Conservation (phyloP, 2,797 vertebrate genomes). For the Acrocephalus scirpaceus region DNA sequence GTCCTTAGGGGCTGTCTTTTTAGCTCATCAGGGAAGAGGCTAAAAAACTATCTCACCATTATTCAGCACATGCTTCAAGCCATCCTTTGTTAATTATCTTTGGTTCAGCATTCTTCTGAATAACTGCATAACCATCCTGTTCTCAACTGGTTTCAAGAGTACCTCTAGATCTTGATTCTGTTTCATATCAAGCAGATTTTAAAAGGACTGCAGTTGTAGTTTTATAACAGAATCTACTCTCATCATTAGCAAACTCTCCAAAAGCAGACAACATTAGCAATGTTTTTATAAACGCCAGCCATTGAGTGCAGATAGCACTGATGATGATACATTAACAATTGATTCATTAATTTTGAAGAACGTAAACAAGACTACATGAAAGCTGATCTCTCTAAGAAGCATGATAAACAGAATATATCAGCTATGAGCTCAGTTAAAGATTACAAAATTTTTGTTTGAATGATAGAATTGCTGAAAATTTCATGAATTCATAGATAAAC, state of each 20-base stretch:
- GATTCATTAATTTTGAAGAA: not conserved
- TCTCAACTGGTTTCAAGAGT: not conserved
- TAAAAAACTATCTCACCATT: not conserved
- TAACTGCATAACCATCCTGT: not conserved
- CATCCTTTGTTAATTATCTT: not conserved
- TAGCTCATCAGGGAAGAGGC: not conserved
- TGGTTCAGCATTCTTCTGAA: not conserved
- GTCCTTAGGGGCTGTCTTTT: not conserved
- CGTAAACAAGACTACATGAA: not conserved
- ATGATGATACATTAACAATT: not conserved
- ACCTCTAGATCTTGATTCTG: not conserved
- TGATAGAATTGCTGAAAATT: not conserved
- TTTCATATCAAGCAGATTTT: not conserved
- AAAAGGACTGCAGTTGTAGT: not conserved
- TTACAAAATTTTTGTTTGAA: not conserved
- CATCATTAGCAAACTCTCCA: not conserved
- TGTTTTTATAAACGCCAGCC: not conserved
- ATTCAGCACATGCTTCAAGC: not conserved
- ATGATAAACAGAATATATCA: not conserved
- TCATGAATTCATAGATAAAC: not conserved
- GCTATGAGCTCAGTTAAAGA: not conserved
- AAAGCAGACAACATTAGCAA: not conserved
- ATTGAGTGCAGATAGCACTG: not conserved
- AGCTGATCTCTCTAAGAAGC: not conserved
- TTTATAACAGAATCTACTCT: not conserved